A percentile compares a stretch with the other conserved stretches of the same genome.
phyloP scores from a whole-genome alignment of 1,140 invertebrate genomes.

The Drepana arcuata region DNA sequence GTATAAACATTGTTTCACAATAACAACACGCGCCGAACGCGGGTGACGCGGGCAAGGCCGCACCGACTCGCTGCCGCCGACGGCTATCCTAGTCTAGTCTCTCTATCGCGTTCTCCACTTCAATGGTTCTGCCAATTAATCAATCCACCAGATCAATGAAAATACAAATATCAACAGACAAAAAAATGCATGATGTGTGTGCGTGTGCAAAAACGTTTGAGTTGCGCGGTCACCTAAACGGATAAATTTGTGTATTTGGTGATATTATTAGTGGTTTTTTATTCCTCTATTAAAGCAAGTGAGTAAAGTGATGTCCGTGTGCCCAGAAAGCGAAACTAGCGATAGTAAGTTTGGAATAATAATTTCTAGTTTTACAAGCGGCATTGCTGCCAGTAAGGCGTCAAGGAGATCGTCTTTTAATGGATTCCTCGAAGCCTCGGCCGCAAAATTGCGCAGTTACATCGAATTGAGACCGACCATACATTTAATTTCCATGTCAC shows the following conservation, averaged over 20 bases:
- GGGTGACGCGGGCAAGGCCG: constrained; percentile 50
- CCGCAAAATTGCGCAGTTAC: constrained; percentile 45
- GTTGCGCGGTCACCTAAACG: no score
- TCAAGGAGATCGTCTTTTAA: constrained; percentile 46
- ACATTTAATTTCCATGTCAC: constrained; percentile 28
- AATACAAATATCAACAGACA: no score
- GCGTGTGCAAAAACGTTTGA: constrained; percentile 17
- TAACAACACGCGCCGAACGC: constrained; percentile 54
- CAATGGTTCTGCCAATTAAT: no score
- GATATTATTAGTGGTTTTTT: no score
- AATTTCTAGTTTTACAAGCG: constrained; percentile 7
- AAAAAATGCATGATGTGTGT: constrained; percentile 21
- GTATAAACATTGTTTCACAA: constrained; percentile 65
- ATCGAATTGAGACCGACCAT: constrained; percentile 22
- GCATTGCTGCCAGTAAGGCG: constrained; percentile 22
- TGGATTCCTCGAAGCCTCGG: constrained; percentile 40
- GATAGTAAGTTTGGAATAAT: constrained; percentile 31
- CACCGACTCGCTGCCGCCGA: constrained; percentile 21
- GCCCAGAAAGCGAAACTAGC: constrained; percentile 25
- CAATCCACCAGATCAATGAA: no score
- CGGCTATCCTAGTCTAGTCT: no score
- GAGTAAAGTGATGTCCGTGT: constrained; percentile 39
- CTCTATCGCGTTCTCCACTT: no score
- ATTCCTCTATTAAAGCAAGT: no score
- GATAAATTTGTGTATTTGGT: no score